Evolutionary conservation across 2,797 vertebrate species (phyloP).

Genomic region (Etheostoma perlongum): DNA sequence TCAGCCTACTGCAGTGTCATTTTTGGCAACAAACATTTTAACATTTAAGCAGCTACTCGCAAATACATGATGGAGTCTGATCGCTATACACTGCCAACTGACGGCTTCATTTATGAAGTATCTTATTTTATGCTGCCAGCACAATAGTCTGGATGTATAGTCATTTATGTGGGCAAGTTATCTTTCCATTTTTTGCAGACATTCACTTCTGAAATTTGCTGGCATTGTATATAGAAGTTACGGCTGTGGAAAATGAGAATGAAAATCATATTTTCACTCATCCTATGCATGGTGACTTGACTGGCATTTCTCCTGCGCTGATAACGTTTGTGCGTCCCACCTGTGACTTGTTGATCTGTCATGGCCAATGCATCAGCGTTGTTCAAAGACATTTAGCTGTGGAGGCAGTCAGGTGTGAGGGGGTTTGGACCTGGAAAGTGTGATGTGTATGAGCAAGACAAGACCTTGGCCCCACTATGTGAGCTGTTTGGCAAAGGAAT

Average conservation of each 20-base stretch:
- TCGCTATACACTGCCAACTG: constrained; percentile 18
- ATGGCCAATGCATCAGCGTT: constrained; percentile 43
- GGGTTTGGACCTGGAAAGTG: constrained; percentile 59
- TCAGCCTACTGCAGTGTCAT: constrained; percentile 9
- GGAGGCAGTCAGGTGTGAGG: constrained; percentile 63
- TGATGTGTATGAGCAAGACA: constrained; percentile 74
- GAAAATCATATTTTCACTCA: constrained; percentile 37
- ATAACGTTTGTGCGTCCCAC: constrained; percentile 48
- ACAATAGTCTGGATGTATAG: constrained; percentile 41
- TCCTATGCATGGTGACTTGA: constrained; percentile 23
- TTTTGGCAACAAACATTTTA: constrained; percentile 39
- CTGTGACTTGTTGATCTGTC: constrained; percentile 66
- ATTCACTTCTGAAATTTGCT: constrained; percentile 41
- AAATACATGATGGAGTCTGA: constrained; percentile 41
- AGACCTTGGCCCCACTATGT: constrained; percentile 75
- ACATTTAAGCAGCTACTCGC: constrained; percentile 52
- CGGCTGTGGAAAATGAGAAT: constrained; percentile 26
- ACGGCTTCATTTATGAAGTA: constrained; percentile 48
- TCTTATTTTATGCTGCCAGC: constrained; percentile 41
- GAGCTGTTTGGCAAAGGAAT: constrained; percentile 57
- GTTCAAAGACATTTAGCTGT: constrained; percentile 68
- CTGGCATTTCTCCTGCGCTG: constrained; percentile 23
- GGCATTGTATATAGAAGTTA: background rate
- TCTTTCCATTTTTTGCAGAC: constrained; percentile 26
- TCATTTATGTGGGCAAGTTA: constrained; percentile 29